Base-by-base conservation (phyloP, 2,888 invertebrate species). In the Phalera bucephala region DNA sequence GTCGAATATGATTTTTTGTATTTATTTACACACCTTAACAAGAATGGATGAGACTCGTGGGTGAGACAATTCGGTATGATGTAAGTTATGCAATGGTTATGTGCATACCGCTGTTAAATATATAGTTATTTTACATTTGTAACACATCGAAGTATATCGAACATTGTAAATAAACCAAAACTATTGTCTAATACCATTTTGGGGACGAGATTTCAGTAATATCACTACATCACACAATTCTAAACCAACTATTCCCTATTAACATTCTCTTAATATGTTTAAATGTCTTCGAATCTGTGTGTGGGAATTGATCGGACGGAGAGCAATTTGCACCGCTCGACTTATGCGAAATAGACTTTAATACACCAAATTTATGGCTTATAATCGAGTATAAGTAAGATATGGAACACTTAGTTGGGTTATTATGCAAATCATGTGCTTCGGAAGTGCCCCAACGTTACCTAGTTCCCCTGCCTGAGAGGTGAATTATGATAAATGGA, bases 341-440 rank as follows among this genome's bases (percentile, higher is more conserved):
- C 47, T 65, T 63, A 72, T 57, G 48, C 45, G 70, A 75, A 74
- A 60, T 50, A 44, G 54, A 34, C 54, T 57, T 64, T 77, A 71
- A 49, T 13, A 10, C 22, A 38, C 40, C 30, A 34, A 55, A 40
- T 56, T 61, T 73, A 80, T 48, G 72, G 75, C 66, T 57, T 40
- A 64, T 64, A 72, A 68, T 75, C 48, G 45, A 52, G 29, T 53
- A 13, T 46, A 51, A 40, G 38, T 40, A 45, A 54, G 54, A 63
- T 65, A 53, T 58, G 53, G 70, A 69, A 71, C 63, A 72, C 74
- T 77, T 71, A 78, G 73, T 77, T 75, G 57, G 53, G 80, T 80
- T 81, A 86, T 82, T 83, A 86, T 87, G 86, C 78, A 86, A 85
- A 87, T 86, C 76, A 75, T 78, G 77, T 68, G 72, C 76, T 56